Evolutionary conservation across 2,797 vertebrate species (phyloP).

Genomic region (Limosa lapponica): DNA sequence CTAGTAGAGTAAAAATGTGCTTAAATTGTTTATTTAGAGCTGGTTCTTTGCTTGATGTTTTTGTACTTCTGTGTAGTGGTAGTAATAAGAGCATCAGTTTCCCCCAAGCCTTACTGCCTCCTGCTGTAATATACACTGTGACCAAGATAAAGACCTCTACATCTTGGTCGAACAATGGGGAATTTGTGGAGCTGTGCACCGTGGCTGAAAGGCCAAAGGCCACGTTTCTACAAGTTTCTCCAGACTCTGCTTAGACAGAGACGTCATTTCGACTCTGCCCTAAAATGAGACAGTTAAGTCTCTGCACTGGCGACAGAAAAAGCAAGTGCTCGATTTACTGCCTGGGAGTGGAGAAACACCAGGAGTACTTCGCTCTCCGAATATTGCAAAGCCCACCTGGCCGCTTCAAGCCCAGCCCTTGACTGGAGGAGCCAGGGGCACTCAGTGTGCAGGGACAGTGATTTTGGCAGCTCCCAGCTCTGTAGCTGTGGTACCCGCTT

Average conservation of each 20-base stretch:
- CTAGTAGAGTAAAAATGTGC: background rate
- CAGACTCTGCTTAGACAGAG: constrained; percentile 36
- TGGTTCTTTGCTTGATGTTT: background rate
- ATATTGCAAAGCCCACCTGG: background rate
- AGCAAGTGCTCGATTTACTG: background rate
- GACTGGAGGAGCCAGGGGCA: background rate
- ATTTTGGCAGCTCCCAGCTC: background rate
- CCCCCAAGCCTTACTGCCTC: constrained; percentile 41
- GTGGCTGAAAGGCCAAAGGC: background rate
- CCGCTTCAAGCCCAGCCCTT: background rate
- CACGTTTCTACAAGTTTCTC: constrained; percentile 7
- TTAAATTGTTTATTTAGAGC: background rate
- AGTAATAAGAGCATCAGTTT: background rate
- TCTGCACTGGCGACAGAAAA: background rate
- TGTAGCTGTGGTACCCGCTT: background rate
- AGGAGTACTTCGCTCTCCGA: background rate
- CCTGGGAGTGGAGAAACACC: background rate
- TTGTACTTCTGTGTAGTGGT: background rate
- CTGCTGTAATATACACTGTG: constrained; percentile 31
- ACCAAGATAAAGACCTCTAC: constrained; percentile 32
- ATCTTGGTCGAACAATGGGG: constrained; percentile 9
- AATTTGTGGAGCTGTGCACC: background rate
- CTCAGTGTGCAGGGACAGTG: rapidly evolving
- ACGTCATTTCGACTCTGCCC: constrained; percentile 17
- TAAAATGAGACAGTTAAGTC: constrained; percentile 14